A percentile compares a stretch with the other conserved stretches of the same genome.
These are phyloP conservation scores for Orthonyx spaldingii DNA, from an alignment of 2,113 vertebrate species.

Conservation along the genomic window DNA sequence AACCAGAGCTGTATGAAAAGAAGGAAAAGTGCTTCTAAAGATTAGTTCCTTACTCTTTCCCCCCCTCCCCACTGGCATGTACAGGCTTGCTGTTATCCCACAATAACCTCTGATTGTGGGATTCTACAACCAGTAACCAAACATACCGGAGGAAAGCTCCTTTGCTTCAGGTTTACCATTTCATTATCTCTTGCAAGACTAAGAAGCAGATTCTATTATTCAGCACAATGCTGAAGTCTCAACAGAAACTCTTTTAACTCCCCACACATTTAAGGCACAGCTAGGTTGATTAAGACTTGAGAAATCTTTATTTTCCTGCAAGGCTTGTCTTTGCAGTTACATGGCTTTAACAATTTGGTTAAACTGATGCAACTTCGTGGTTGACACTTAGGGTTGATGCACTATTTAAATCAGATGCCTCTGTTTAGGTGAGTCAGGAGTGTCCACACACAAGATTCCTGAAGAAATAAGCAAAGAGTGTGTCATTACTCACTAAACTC, in stretches of 20 bases:
- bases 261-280: background rate
- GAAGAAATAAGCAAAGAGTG: background rate
- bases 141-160: background rate
- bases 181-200: background rate
- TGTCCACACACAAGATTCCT: background rate
- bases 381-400: background rate
- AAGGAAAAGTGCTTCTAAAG: background rate
- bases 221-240: background rate
- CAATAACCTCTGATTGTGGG: background rate
- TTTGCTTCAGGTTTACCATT: background rate
- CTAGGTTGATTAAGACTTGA: background rate
- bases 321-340: background rate
- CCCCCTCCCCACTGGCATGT: rapidly evolving
- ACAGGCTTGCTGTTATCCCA: background rate
- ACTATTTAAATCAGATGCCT: background rate
- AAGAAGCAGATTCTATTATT: background rate
- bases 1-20: background rate
- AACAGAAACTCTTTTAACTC: background rate
- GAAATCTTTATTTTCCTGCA: background rate
- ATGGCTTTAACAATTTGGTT: background rate
- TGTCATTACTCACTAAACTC: background rate
- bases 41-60: background rate
- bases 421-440: background rate
- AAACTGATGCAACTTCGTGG: background rate
- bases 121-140: background rate